phyloP scores from a whole-genome alignment of 2,113 vertebrate genomes.

The Gnathonemus longibarbis region DNA sequence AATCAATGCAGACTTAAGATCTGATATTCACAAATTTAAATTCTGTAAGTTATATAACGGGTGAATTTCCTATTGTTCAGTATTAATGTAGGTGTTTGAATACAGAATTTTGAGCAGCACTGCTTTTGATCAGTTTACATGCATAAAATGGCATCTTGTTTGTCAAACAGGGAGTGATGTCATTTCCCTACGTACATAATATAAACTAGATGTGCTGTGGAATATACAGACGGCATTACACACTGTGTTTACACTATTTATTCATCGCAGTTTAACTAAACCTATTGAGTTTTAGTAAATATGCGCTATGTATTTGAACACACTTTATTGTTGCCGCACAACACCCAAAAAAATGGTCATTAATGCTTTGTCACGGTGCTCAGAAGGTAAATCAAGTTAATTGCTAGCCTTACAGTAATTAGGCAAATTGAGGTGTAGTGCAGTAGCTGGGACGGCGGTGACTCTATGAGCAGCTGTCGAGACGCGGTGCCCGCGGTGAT shows the following conservation, averaged over 20 bases:
- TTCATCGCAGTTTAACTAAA: not conserved
- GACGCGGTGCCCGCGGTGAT: not conserved
- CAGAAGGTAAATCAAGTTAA: constrained; percentile 18
- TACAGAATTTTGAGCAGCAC: not conserved
- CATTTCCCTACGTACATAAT: not conserved
- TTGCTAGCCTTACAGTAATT: constrained; percentile 10
- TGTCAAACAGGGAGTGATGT: not conserved
- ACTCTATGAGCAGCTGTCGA: constrained; percentile 8
- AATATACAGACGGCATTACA: not conserved
- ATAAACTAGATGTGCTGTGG: not conserved
- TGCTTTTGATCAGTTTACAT: not conserved
- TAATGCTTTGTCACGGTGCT: not conserved
- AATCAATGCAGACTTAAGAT: not conserved
- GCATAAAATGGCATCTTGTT: not conserved
- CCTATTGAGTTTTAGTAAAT: not conserved
- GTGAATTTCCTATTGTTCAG: not conserved
- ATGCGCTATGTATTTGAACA: not conserved
- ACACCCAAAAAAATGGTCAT: not conserved
- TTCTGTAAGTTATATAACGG: not conserved
- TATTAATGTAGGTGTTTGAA: not conserved
- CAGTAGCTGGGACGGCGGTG: not conserved
- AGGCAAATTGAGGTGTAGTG: constrained; percentile 16
- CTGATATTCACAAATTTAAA: not conserved
- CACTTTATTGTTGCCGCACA: not conserved
- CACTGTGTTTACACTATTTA: not conserved